Conservation (phyloP, 2,888 invertebrate species). For the Platypus cylindrus region DNA sequence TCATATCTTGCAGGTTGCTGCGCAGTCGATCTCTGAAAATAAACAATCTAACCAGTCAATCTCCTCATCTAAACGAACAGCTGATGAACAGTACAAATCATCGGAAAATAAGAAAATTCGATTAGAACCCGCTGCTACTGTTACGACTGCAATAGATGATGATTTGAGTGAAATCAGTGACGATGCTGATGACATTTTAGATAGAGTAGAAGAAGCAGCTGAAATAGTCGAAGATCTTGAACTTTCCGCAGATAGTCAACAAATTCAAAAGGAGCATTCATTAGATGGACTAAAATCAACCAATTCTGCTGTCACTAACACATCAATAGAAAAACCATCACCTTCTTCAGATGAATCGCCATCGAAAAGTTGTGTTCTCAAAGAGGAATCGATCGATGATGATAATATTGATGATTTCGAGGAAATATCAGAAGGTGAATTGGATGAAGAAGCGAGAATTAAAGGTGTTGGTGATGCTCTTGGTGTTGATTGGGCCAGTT, state of each 20-base stretch:
- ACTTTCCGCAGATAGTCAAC: no score
- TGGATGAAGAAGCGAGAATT: slow-evolving; percentile 66
- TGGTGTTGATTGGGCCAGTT: slow-evolving; percentile 90
- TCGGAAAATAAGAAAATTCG: slow-evolving; percentile 38
- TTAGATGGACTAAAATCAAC: no score
- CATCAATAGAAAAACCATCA: slow-evolving; percentile 25
- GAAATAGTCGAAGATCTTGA: no score
- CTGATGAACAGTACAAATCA: slow-evolving; percentile 32
- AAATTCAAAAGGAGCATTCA: no score
- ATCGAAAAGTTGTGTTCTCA: slow-evolving; percentile 14
- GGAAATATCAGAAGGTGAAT: slow-evolving; percentile 80
- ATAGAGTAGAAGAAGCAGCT: slow-evolving; percentile 67
- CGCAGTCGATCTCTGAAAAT: slow-evolving; percentile 1
- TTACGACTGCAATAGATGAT: slow-evolving; percentile 40
- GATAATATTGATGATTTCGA: slow-evolving; percentile 72
- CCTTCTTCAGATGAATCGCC: slow-evolving; percentile 24
- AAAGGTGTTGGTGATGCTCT: slow-evolving; percentile 78
- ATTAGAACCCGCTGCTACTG: slow-evolving; percentile 17
- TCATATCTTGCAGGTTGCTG: slow-evolving; percentile 4
- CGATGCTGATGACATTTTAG: slow-evolving; percentile 77
- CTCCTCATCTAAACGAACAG: slow-evolving; percentile 24
- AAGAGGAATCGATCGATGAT: slow-evolving; percentile 49
- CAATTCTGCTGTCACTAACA: no score
- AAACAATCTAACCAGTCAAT: no score
- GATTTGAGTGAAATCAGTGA: slow-evolving; percentile 82